A percentile compares a stretch with the other conserved stretches of the same genome.
These are phyloP conservation scores for Thalpophila matura DNA, from an alignment of 2,888 invertebrate species.

Conservation along the genomic window DNA sequence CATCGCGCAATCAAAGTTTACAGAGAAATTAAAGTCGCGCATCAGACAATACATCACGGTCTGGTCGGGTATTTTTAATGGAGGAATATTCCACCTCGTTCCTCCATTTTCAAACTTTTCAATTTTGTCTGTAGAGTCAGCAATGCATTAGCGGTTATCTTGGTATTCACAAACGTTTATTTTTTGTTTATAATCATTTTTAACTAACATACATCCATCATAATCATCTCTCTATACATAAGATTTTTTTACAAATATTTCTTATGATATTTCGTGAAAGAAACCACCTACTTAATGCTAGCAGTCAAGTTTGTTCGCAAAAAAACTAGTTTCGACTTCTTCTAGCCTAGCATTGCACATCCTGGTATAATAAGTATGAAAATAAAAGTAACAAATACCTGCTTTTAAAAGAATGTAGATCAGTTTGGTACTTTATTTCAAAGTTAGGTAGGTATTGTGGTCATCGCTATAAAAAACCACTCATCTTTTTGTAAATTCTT, in stretches of 20 bases:
- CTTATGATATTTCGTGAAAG: slow-evolving; percentile 26
- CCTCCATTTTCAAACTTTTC: no score
- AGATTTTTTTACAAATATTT: slow-evolving; percentile 33
- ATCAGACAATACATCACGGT: no score
- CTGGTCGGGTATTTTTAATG: no score
- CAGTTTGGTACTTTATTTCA: background rate
- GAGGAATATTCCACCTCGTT: no score
- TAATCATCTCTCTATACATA: slow-evolving; percentile 14
- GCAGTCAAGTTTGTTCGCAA: slow-evolving; percentile 3
- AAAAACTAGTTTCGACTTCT: slow-evolving; percentile 3
- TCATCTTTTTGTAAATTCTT: no score
- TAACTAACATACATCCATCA: slow-evolving; percentile 17
- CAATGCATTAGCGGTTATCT: no score
- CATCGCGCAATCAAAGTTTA: no score
- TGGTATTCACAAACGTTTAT: background rate
- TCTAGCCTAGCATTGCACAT: background rate
- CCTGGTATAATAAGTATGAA: slow-evolving; percentile 1
- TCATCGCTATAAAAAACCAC: no score
- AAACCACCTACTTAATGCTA: background rate
- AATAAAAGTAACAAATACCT: background rate
- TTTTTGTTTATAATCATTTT: background rate
- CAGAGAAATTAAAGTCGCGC: no score
- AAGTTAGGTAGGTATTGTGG: no score
- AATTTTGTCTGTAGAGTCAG: background rate
- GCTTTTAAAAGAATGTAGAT: background rate